Percentiles rank a stretch among this genome's conserved stretches.
Conservation (phyloP, 1,140 invertebrate species). For the Dreissena rostriformis region DNA sequence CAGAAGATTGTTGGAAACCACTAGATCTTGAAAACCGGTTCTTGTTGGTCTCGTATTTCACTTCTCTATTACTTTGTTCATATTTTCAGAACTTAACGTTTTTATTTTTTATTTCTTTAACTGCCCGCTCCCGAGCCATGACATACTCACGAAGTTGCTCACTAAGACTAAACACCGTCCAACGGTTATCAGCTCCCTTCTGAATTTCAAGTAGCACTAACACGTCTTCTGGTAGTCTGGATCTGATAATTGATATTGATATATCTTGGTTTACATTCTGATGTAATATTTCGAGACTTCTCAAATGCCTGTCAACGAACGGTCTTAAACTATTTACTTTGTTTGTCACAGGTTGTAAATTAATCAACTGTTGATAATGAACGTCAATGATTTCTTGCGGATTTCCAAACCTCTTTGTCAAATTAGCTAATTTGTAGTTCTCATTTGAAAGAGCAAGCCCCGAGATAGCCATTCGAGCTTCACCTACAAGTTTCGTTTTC, state of each 20-base stretch:
- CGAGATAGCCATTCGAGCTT: not conserved
- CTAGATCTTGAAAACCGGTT: not conserved
- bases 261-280: constrained; percentile 3
- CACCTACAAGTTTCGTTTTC: not conserved
- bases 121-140: not conserved
- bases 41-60: not conserved
- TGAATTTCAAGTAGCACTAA: not conserved
- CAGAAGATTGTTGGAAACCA: not conserved
- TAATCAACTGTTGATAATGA: not conserved
- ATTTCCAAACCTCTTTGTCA: constrained; percentile 11
- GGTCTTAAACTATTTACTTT: not conserved
- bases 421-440: constrained; percentile 12
- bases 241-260: constrained; percentile 5
- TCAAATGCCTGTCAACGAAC: not conserved
- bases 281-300: constrained; percentile 10
- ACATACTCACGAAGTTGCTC: not conserved
- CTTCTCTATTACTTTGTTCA: not conserved
- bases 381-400: constrained; percentile 1
- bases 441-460: constrained; percentile 22
- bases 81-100: not conserved
- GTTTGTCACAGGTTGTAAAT: not conserved
- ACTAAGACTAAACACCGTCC: constrained; percentile 17
- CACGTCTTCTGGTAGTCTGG: not conserved
- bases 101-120: not conserved
- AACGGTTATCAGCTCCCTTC: not conserved